Evolutionary conservation across 2,113 vertebrate genomes (phyloP).

Genomic region (Polypterus senegalus): DNA sequence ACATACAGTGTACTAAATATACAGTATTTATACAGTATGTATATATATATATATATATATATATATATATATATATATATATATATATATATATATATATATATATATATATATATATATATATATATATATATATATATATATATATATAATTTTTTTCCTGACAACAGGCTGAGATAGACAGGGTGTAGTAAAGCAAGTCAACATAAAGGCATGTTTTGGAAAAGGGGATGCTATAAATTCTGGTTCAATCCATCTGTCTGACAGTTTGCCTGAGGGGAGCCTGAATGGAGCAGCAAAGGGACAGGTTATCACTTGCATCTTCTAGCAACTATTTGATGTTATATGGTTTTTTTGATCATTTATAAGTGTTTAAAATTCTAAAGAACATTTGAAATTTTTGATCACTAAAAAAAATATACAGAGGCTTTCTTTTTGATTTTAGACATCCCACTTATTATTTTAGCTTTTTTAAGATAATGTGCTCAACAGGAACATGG

Average conservation of each 20-base stretch:
- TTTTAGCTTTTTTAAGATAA: no score
- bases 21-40: no score
- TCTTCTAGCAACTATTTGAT: neutral
- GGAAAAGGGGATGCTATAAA: conserved; percentile 3
- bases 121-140: no score
- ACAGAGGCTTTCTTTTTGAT: no score
- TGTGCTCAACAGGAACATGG: no score
- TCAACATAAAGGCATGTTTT: conserved; percentile 1
- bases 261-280: conserved; percentile 1
- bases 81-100: no score
- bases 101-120: no score
- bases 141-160: neutral
- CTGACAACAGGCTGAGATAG: neutral
- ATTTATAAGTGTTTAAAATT: no score
- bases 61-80: no score
- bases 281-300: neutral
- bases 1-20: no score
- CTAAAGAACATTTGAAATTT: neutral
- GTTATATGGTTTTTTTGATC: neutral
- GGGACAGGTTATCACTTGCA: conserved; percentile 3
- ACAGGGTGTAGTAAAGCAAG: neutral
- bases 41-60: no score
- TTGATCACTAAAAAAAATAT: neutral
- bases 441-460: no score
- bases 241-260: conserved; percentile 1